Evolutionary conservation across 2,797 vertebrate genomes (phyloP).

Genomic region (Myotis daubentonii): DNA sequence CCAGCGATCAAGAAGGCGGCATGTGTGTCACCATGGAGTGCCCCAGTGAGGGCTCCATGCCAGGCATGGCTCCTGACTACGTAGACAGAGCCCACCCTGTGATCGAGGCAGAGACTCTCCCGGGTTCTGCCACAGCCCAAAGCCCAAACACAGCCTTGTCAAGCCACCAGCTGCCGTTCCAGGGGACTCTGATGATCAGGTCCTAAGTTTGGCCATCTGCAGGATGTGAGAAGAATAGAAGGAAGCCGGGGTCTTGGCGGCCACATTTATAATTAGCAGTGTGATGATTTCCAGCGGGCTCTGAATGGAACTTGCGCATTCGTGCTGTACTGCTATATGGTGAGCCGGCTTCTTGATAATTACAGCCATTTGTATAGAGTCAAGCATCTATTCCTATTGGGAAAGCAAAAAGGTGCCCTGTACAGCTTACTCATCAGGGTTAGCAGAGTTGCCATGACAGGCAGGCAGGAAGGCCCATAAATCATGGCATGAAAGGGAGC

Average conservation of each 20-base stretch:
- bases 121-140: slow-evolving; percentile 36
- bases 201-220: slow-evolving; percentile 85
- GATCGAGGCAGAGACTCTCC: not conserved
- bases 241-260: slow-evolving; percentile 81
- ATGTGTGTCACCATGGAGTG: not conserved
- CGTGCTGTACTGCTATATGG: slow-evolving; percentile 63
- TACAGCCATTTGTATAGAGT: slow-evolving; percentile 69
- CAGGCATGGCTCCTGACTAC: not conserved
- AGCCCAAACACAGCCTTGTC: slow-evolving; percentile 6
- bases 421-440: not conserved
- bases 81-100: not conserved
- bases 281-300: slow-evolving; percentile 79
- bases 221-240: slow-evolving; percentile 87
- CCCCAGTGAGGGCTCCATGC: not conserved
- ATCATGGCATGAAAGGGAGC: not conserved
- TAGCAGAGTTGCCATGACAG: rapidly evolving
- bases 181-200: slow-evolving; percentile 79
- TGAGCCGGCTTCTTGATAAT: slow-evolving; percentile 68
- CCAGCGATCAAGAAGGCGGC: not conserved
- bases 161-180: slow-evolving; percentile 76
- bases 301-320: slow-evolving; percentile 76
- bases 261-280: slow-evolving; percentile 85
- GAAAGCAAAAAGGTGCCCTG: slow-evolving; percentile 69
- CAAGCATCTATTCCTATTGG: slow-evolving; percentile 74
- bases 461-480: not conserved